These are phyloP conservation scores for Morpho achilles DNA, from an alignment of 2,888 invertebrate species.

Conservation along the genomic window DNA sequence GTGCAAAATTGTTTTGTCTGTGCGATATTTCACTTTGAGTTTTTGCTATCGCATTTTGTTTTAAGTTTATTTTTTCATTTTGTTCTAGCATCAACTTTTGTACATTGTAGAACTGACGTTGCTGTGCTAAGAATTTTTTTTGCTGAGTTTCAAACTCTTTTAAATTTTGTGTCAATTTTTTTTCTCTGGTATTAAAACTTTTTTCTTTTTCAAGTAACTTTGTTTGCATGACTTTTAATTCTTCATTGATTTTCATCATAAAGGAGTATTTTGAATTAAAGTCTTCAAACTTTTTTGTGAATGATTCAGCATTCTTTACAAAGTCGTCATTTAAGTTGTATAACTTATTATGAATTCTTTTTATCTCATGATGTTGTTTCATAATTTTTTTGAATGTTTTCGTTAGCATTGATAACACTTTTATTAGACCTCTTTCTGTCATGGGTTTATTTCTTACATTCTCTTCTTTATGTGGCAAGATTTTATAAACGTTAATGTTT, in stretches of 20 bases:
- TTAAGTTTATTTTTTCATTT: slow-evolving; percentile 61
- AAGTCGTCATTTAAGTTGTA: slow-evolving; percentile 47
- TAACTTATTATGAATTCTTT: slow-evolving; percentile 48
- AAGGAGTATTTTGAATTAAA: slow-evolving; percentile 53
- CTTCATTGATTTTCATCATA: slow-evolving; percentile 46
- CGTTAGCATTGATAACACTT: slow-evolving; percentile 60
- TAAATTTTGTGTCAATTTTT: slow-evolving; percentile 46
- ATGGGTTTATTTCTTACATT: slow-evolving; percentile 40
- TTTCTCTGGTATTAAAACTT: slow-evolving; percentile 45
- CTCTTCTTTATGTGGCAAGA: slow-evolving; percentile 41
- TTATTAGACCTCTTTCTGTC: slow-evolving; percentile 57
- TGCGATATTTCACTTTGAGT: slow-evolving; percentile 63
- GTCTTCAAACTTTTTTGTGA: slow-evolving; percentile 48
- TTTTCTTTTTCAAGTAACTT: slow-evolving; percentile 44
- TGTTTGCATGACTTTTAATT: slow-evolving; percentile 42
- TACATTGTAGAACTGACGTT: slow-evolving; percentile 59
- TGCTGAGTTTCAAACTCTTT: slow-evolving; percentile 62
- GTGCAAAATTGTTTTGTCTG: slow-evolving; percentile 61
- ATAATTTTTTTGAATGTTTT: slow-evolving; percentile 66
- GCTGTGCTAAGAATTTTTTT: slow-evolving; percentile 59
- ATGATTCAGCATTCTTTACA: slow-evolving; percentile 37
- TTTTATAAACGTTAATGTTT: slow-evolving; percentile 44
- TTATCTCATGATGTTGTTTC: slow-evolving; percentile 61
- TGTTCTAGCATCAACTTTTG: slow-evolving; percentile 62
- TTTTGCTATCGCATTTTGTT: slow-evolving; percentile 59